Conservation (phyloP, 1,140 invertebrate species). For the Muscidifurax raptorellus region DNA sequence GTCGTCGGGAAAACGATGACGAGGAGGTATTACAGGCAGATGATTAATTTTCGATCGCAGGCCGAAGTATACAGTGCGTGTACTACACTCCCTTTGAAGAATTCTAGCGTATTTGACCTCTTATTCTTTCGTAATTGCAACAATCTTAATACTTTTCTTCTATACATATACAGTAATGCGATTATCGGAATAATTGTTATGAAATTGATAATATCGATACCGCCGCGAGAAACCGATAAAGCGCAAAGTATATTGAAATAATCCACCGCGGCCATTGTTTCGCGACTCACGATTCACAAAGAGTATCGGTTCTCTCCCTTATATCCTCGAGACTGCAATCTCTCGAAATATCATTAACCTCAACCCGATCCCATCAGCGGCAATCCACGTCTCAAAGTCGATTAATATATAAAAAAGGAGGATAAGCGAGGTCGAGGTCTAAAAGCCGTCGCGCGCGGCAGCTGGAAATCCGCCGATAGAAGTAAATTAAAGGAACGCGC, state of each 20-base stretch:
- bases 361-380: neutral
- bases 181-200: too few species aligned
- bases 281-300: neutral
- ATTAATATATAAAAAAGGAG: slow-evolving; percentile 16
- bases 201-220: too few species aligned
- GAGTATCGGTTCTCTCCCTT: neutral
- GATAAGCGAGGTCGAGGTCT: neutral
- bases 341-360: neutral
- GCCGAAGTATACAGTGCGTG: neutral
- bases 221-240: neutral
- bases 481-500: slow-evolving; percentile 28
- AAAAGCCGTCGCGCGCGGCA: neutral
- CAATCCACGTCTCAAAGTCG: slow-evolving; percentile 17
- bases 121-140: neutral
- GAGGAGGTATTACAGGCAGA: neutral
- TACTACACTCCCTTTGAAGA: too few species aligned
- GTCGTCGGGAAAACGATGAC: neutral
- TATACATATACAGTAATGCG: too few species aligned
- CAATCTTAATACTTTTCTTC: neutral
- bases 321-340: neutral
- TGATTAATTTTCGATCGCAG: neutral
- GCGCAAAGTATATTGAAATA: neutral
- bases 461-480: neutral
- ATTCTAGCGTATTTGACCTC: too few species aligned
- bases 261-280: neutral